A percentile compares a stretch with the other conserved stretches of the same genome.
phyloP scores from a whole-genome alignment of 2,797 vertebrate genomes.

The Lagodon rhomboides region DNA sequence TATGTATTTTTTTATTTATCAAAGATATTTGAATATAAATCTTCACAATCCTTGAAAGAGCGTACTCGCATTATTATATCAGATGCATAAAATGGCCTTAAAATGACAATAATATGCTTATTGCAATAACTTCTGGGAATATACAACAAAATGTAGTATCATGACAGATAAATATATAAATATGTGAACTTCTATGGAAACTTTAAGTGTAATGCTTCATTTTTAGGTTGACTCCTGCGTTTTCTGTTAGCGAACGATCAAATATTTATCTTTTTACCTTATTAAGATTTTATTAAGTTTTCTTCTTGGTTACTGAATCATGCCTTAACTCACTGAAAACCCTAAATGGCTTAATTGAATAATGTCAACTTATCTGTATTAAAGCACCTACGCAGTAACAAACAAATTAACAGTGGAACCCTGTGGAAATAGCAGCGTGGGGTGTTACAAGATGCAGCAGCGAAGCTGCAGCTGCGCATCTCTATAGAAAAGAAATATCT shows the following conservation, averaged over 20 bases:
- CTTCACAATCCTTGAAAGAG: too few relatives aligned
- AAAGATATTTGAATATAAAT: too few relatives aligned
- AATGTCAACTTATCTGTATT: neutral
- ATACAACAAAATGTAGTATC: too few relatives aligned
- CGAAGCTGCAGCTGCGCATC: slow-evolving; percentile 39
- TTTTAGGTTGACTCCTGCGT: neutral
- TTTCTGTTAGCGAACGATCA: neutral
- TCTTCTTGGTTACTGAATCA: neutral
- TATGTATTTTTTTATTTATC: too few relatives aligned
- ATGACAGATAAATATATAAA: too few relatives aligned
- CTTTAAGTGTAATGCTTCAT: too few relatives aligned
- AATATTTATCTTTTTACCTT: neutral
- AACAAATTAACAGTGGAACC: neutral
- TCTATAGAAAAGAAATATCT: slow-evolving; percentile 49
- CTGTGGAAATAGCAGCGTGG: slow-evolving; percentile 16
- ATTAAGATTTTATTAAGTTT: neutral
- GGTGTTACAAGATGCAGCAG: slow-evolving; percentile 28
- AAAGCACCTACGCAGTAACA: neutral
- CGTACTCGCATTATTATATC: too few relatives aligned
- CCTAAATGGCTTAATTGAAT: neutral
- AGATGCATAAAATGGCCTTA: too few relatives aligned
- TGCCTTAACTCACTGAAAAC: neutral
- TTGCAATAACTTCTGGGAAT: too few relatives aligned
- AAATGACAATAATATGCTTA: too few relatives aligned
- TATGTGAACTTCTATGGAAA: too few relatives aligned